Evolutionary conservation across 1,140 invertebrate genomes (phyloP).

Genomic region (Physella acuta): DNA sequence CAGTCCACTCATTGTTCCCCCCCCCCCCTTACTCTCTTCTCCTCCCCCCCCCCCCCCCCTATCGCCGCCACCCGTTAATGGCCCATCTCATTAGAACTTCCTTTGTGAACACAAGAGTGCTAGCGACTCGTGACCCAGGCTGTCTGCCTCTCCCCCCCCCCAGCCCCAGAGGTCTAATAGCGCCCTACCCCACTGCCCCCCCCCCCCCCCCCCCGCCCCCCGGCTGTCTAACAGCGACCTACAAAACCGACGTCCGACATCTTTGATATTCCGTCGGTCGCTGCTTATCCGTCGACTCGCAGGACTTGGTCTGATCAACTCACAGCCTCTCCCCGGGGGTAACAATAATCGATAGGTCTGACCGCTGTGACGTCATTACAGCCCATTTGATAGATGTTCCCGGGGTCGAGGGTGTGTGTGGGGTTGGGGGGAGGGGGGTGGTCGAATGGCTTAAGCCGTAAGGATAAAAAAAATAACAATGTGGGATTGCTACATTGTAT

Average conservation of each 20-base stretch:
- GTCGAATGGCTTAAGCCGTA: too few relatives aligned
- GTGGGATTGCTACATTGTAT: too few relatives aligned
- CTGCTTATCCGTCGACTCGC: background rate
- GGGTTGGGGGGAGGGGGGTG: constrained; percentile 7
- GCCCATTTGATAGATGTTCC: background rate
- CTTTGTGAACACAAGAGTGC: background rate
- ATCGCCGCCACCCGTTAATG: background rate
- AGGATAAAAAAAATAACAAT: too few relatives aligned
- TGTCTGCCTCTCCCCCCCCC: background rate
- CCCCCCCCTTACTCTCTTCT: background rate
- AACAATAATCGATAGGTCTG: background rate
- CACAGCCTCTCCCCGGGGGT: background rate
- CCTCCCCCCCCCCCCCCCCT: background rate
- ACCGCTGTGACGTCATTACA: background rate
- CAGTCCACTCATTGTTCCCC: background rate
- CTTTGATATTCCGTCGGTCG: background rate
- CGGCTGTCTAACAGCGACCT: background rate
- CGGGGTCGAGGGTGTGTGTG: too few relatives aligned
- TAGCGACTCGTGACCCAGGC: background rate
- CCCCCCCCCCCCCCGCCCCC: background rate
- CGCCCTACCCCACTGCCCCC: background rate
- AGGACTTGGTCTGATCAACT: background rate
- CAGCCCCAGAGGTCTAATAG: background rate
- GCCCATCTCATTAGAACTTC: background rate
- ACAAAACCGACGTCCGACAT: background rate